Conservation (phyloP, 2,113 vertebrate genomes). For the Andinoacara biseriatus region DNA sequence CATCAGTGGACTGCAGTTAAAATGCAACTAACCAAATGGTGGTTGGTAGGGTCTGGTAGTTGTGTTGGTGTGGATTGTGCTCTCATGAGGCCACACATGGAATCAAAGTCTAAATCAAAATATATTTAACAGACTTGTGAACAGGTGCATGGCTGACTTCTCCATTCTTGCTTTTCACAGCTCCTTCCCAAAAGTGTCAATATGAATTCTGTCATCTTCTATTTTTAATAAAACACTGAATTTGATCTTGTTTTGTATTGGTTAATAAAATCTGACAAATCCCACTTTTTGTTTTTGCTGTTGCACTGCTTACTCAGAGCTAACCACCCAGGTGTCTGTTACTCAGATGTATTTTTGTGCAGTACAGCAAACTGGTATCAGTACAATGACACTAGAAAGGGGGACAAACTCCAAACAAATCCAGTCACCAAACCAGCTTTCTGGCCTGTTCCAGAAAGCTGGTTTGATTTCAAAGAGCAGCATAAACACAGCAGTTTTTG, state of each 20-base stretch:
- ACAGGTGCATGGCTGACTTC: neutral
- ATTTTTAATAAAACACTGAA: constrained; percentile 65
- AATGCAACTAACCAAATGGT: neutral
- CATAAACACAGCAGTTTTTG: no score
- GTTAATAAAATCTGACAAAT: constrained; percentile 54
- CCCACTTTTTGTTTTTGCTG: neutral
- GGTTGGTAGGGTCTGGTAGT: neutral
- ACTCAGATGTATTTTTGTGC: no score
- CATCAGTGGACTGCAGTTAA: neutral
- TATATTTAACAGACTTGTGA: neutral
- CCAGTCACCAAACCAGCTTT: no score
- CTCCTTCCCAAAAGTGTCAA: neutral
- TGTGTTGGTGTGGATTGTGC: neutral
- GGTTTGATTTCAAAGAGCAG: no score
- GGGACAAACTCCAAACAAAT: no score
- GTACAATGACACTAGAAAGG: no score
- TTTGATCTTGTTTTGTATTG: constrained; percentile 64
- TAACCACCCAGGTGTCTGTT: no score
- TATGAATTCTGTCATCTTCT: constrained; percentile 47
- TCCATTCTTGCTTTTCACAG: neutral
- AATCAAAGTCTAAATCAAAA: neutral
- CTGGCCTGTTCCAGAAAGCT: no score
- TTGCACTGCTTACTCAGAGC: no score
- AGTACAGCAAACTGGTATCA: no score
- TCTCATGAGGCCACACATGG: neutral